Percentiles rank a stretch among this genome's conserved stretches.
Conservation (phyloP, 2,797 vertebrate species). For the Sebastes taczanowskii region DNA sequence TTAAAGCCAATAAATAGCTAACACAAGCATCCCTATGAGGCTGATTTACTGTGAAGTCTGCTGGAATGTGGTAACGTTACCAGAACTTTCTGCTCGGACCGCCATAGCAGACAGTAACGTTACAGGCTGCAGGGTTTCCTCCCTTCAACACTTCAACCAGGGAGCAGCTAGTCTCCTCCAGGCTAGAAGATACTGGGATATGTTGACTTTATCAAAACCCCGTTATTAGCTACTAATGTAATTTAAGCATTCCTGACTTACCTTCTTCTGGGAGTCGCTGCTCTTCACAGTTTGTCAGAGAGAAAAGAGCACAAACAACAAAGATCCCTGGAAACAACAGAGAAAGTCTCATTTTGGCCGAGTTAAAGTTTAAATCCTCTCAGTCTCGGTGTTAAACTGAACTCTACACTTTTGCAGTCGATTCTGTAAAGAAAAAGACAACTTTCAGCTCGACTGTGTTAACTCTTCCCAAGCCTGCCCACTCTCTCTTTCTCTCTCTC, state of each 20-base stretch:
- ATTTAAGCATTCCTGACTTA: conserved; percentile 38
- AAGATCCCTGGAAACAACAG: conserved; percentile 19
- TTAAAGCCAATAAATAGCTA: neutral
- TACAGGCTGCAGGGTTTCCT: neutral
- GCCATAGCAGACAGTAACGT: neutral
- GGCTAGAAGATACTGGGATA: fast-evolving
- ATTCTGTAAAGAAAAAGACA: neutral
- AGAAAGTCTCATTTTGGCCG: conserved; percentile 50
- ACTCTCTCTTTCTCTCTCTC: neutral
- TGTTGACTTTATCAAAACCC: neutral
- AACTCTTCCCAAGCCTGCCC: neutral
- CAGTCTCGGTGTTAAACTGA: neutral
- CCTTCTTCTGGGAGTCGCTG: conserved; percentile 67
- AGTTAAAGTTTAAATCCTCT: neutral
- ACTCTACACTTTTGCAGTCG: neutral
- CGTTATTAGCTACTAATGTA: neutral
- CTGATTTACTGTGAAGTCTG: neutral
- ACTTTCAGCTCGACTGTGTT: neutral
- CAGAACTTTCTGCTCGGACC: neutral
- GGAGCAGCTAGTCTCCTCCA: neutral
- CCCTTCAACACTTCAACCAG: no score
- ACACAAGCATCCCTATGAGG: neutral
- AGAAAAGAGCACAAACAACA: conserved; percentile 13
- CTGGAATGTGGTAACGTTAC: neutral
- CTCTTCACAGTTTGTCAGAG: conserved; percentile 42